Evolutionary conservation across 2,888 invertebrate species (phyloP), one percentile per base, ranked within the genome.

Genomic region (Thymelicus lineola): DNA sequence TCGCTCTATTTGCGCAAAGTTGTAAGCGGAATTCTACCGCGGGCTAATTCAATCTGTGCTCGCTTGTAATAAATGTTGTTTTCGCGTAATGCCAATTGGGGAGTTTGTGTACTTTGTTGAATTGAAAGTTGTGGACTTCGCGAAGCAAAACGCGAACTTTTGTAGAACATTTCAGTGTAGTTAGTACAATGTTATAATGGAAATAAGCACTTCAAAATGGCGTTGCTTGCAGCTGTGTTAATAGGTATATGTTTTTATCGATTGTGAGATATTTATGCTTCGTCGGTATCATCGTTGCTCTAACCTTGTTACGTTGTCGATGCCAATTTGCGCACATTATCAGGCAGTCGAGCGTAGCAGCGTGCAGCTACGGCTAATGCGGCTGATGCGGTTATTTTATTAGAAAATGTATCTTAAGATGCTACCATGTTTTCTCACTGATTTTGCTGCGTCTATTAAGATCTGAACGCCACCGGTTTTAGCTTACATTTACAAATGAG

Each of bases 121-220:
- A 86, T 88, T 84, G 83, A 86, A 92, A 93, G 88, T 93, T 93
- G 87, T 88, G 93, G 92, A 93, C 93, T 93, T 93, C 90, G 89
- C 92, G 91, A 92, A 93, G 93, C 93, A 93, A 93, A 93, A 92
- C 93, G 92, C 90, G 91, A 93, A 93, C 91, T 93, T 93, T 93
- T 93, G 93, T 93, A 91, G 92, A 93, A 93, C 93, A 93, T 93
- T 93, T 93, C 93, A 93, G 91, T 93, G 91, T 93, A 93, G 93
- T 93, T 93, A 93, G 93, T 93, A 93, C 93, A 93, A 93, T 93
- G 93, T 93, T 93, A 92, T 93, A 93, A 93, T 93, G 93, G 93
- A 92, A 93, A 93, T 93, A 93, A 93, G 93, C 91, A 93, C 92
- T 92, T 91, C 92, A 93, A 92, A 93, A 93, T 93, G 93, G 93